Base-by-base conservation (phyloP, 30 jellyfish, hydroid and myxozoan species). In the Hydractinia echinata region DNA sequence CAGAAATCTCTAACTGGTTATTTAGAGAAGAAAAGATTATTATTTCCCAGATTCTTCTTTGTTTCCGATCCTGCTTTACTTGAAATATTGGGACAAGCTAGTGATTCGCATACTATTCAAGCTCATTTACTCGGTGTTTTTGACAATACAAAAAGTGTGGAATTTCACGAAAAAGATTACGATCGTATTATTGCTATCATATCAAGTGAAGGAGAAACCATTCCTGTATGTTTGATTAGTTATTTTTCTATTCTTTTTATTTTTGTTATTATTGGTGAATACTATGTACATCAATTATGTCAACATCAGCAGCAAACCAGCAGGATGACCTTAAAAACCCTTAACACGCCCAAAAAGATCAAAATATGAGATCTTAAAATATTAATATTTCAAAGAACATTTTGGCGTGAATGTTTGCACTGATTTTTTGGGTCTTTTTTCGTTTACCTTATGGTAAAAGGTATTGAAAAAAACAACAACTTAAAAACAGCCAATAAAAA, bases 161-260 rank as follows among this genome's bases (percentile, higher is more conserved):
- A 86, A 3, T 93, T 93, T 74, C 97, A 93, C 21, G 94, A 79
- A 53, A 81, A 93, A 69, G 99, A 93, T 56, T 93, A 93, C 77
- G 85, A 76, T 80, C 86, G 89, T 51, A 93, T 93, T 19, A 14
- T 93, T 21, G 76, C 99, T 2, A 93, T 93, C 81, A 88, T 93
- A 15, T 93, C 99, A 67, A 93, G 99, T 64, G 99, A 93, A 83
- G 99, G 99, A 79, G 99, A 93, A 67, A 93, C 99, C 4, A 91
- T 93, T 9, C 96, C 82, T 85, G 98, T 92, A 48, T 8, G 70
- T 77, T 11, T 56, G 15, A 10, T 73, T 73, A 73, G 74, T 13
- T 10, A 73, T 50, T 50, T 13, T 56, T 10, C 68, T 9, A 56
- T 9, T 56, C n/a, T 56, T 56, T 11, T 58, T 58, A 58, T 58